Evolutionary conservation across 1,140 invertebrate species (phyloP).

Genomic region (Sipha flava): DNA sequence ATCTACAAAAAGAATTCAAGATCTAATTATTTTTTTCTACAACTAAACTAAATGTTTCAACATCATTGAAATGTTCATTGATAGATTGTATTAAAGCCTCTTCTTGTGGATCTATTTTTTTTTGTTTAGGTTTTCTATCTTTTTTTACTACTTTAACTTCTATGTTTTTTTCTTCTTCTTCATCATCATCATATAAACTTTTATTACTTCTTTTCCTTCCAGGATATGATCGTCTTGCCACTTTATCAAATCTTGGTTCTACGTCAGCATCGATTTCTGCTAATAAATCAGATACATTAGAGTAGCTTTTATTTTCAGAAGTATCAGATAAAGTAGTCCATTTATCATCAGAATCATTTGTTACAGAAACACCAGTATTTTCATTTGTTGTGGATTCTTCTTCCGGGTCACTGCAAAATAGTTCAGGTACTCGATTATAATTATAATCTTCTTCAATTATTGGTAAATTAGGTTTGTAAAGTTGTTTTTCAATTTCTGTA

Average conservation of each 20-base stretch:
- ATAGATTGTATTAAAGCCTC: constrained; percentile 7
- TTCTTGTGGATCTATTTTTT: constrained; percentile 2
- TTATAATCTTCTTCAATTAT: background rate
- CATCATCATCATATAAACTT: constrained; percentile 2
- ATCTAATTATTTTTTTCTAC: too few species aligned
- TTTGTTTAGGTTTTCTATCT: background rate
- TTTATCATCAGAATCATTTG: constrained; percentile 19
- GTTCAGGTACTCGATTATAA: background rate
- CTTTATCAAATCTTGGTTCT: constrained; percentile 4
- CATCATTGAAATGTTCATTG: constrained; percentile 15
- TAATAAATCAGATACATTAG: background rate
- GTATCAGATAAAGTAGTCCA: constrained; percentile 1
- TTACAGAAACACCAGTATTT: background rate
- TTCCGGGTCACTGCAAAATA: constrained; percentile 20
- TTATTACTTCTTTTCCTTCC: constrained; percentile 19
- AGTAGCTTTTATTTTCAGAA: background rate
- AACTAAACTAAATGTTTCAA: background rate
- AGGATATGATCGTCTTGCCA: constrained; percentile 4
- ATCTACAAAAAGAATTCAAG: too few species aligned
- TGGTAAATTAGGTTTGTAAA: background rate
- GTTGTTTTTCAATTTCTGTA: background rate
- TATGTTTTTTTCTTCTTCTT: background rate
- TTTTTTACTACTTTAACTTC: background rate
- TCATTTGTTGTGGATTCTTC: background rate
- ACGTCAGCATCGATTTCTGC: constrained; percentile 22